Evolutionary conservation across 2,888 invertebrate species (phyloP).

Genomic region (Monochamus alternatus): DNA sequence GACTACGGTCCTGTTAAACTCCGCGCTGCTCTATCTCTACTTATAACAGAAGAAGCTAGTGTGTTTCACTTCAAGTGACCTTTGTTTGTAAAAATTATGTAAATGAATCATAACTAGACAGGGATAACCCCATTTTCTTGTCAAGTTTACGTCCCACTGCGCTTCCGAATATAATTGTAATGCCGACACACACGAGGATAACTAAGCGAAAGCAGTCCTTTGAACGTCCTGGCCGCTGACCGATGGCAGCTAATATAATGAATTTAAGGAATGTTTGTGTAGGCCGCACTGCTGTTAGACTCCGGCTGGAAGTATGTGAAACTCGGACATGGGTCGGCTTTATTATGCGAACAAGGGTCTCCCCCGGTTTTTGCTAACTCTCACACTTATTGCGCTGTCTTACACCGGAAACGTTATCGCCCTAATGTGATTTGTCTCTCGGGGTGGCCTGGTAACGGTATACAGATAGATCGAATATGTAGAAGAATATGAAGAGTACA

Average conservation of each 20-base stretch:
- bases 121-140: too few relatives aligned
- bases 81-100: too few relatives aligned
- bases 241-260: conserved; percentile 33
- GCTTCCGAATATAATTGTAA: too few relatives aligned
- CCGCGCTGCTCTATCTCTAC: too few relatives aligned
- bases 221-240: not conserved
- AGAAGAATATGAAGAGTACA: not conserved
- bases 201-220: conserved; percentile 22
- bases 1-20: too few relatives aligned
- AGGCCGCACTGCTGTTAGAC: conserved; percentile 43
- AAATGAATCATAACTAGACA: too few relatives aligned
- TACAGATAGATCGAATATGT: not conserved
- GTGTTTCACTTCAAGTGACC: too few relatives aligned
- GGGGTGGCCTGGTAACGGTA: not conserved
- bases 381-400: conserved; percentile 38
- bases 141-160: too few relatives aligned
- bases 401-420: conserved; percentile 40
- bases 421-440: conserved; percentile 27
- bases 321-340: conserved; percentile 51
- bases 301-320: conserved; percentile 51
- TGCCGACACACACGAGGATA: conserved; percentile 9
- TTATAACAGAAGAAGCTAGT: too few relatives aligned
- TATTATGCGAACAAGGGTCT: conserved; percentile 48
- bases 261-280: conserved; percentile 53
- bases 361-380: not conserved